Evolutionary conservation across 2,888 invertebrate species (phyloP).

Genomic region (Protophormia terraenovae): DNA sequence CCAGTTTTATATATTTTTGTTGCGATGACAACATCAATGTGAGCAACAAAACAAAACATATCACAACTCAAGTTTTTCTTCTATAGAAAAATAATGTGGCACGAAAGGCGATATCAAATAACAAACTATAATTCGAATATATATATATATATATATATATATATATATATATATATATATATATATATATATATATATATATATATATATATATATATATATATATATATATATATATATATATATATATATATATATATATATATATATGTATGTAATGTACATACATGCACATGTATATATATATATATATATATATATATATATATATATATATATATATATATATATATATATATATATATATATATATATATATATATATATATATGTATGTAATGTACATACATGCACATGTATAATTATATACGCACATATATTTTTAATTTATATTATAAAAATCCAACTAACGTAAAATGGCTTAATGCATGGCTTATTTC

Average conservation of each 20-base stretch:
- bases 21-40: slow-evolving; percentile 62
- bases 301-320: neutral
- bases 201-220: neutral
- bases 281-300: no score
- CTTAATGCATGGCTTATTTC: neutral
- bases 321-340: neutral
- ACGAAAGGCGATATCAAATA: slow-evolving; percentile 44
- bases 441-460: slow-evolving; percentile 10
- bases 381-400: neutral
- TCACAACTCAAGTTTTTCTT: slow-evolving; percentile 22
- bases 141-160: neutral
- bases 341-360: neutral
- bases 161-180: neutral
- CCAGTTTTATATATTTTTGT: slow-evolving; percentile 38
- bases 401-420: no score
- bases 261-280: neutral
- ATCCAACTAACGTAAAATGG: neutral
- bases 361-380: neutral
- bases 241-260: neutral
- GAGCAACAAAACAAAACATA: slow-evolving; percentile 38
- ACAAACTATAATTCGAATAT: slow-evolving; percentile 38
- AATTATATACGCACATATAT: neutral
- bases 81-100: neutral
- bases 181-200: neutral
- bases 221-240: neutral